phyloP scores from a whole-genome alignment of 2,797 vertebrate genomes.

The Kryptolebias ocellatus region DNA sequence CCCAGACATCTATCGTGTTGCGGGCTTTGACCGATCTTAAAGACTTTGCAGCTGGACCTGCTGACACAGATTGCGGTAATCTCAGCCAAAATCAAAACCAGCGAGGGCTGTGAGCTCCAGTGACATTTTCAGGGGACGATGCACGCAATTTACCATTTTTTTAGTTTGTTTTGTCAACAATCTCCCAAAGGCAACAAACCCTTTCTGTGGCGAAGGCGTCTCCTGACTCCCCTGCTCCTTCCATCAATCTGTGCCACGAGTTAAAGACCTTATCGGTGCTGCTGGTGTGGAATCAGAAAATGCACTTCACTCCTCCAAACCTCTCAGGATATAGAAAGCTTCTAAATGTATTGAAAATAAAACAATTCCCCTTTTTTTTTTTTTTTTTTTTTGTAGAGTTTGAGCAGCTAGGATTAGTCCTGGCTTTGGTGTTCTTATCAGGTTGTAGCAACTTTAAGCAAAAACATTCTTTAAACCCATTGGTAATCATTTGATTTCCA shows the following conservation, averaged over 20 bases:
- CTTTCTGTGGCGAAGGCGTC: slow-evolving; percentile 39
- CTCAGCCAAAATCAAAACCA: slow-evolving; percentile 43
- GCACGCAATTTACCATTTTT: slow-evolving; percentile 66
- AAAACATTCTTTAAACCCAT: no score
- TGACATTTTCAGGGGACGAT: slow-evolving; percentile 71
- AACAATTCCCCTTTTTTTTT: not conserved
- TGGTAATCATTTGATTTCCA: no score
- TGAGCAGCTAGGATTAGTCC: not conserved
- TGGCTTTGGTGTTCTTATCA: not conserved
- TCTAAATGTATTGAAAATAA: slow-evolving; percentile 22
- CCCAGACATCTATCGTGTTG: not conserved
- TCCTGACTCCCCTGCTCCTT: slow-evolving; percentile 52
- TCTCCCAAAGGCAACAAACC: slow-evolving; percentile 47
- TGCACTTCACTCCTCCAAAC: slow-evolving; percentile 46
- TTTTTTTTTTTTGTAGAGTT: slow-evolving; percentile 3
- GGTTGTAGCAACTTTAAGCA: not conserved
- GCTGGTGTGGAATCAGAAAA: slow-evolving; percentile 65
- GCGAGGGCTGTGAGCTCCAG: slow-evolving; percentile 37
- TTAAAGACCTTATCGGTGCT: slow-evolving; percentile 68
- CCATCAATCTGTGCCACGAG: slow-evolving; percentile 69
- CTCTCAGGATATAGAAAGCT: slow-evolving; percentile 38
- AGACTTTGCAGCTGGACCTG: slow-evolving; percentile 18
- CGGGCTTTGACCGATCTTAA: slow-evolving; percentile 24
- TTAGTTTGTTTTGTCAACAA: slow-evolving; percentile 58
- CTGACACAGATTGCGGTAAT: slow-evolving; percentile 48